Conservation (phyloP, 1,140 invertebrate genomes). For the Hyles euphorbiae region DNA sequence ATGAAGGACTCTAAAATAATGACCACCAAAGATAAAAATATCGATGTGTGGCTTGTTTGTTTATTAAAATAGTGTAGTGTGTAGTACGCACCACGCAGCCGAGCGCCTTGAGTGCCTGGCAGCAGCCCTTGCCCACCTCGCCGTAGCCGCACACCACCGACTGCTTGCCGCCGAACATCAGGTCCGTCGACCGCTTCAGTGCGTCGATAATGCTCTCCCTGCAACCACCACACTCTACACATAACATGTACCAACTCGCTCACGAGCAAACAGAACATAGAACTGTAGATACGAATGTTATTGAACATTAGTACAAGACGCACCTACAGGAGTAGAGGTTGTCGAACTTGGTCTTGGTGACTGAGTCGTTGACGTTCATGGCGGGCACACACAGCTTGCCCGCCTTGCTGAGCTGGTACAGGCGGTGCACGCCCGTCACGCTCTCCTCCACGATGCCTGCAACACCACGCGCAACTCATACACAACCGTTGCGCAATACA, state of each 20-base stretch:
- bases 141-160: conserved; percentile 98
- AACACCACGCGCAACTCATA: conserved; percentile 2
- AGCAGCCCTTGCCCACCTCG: conserved; percentile 98
- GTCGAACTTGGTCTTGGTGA: conserved; percentile 99
- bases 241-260: neutral
- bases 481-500: neutral
- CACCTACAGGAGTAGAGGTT: conserved; percentile 96
- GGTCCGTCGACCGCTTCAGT: conserved; percentile 95
- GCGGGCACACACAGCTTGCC: conserved; percentile 97
- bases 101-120: conserved; percentile 94
- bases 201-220: conserved; percentile 79
- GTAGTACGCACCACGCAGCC: conserved; percentile 85
- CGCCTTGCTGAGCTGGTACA: conserved; percentile 97
- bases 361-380: conserved; percentile 99
- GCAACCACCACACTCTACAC: conserved; percentile 19
- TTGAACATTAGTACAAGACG: conserved; percentile 32
- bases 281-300: neutral
- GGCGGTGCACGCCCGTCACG: conserved; percentile 96
- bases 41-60: too few species aligned
- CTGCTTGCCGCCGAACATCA: conserved; percentile 99
- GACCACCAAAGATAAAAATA: too few species aligned
- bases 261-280: neutral
- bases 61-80: too few species aligned
- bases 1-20: too few species aligned
- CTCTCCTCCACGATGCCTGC: conserved; percentile 97